Base-by-base conservation (phyloP, 2,888 invertebrate species). In the Nymphalis urticae region DNA sequence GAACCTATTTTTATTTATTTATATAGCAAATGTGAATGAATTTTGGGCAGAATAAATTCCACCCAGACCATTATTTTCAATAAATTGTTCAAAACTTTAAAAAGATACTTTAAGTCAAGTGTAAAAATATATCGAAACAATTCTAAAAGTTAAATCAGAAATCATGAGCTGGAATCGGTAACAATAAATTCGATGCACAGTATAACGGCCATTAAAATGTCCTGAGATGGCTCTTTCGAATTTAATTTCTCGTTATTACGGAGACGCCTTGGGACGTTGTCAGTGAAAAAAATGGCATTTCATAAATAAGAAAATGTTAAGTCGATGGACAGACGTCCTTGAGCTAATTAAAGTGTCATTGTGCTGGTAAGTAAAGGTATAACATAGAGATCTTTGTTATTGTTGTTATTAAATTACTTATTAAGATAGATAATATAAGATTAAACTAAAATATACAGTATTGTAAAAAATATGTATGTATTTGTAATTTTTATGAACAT, bases 181-280 rank as follows among this genome's bases (percentile, higher is more conserved):
- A 64, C 66, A 66, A 67, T 70, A 63, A 66, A 59, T 66, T 58
- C 56, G 53, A 36, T 19, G 58, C 19, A 36, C 54, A 66, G 58
- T 66, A 70, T 66, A 71, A 67, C 63, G 66, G 74, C 76, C 79
- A 80, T 84, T 82, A 79, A 81, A 80, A 79, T 79, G 75, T 75
- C 76, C 76, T 71, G 59, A 74, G 73, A 75, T 73, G 74, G 76
- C 75, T 76, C 77, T 76, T 79, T 83, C 73, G 79, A 83, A 82
- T 84, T 82, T 79, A 81, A 82, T 83, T 77, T 81, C 78, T 83
- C 79, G 72, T 82, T 83, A 81, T 81, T 80, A 79, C 79, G 70
- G 73, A 74, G 76, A 70, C 71, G 72, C 58, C 73, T 53, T 74
- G 73, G 79, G 77, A 78, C 75, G 74, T 75, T 75, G 71, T 69